A percentile compares a stretch with the other conserved stretches of the same genome.
Evolutionary conservation across 2,888 invertebrate species (phyloP).

Genomic region (Meta bourneti): DNA sequence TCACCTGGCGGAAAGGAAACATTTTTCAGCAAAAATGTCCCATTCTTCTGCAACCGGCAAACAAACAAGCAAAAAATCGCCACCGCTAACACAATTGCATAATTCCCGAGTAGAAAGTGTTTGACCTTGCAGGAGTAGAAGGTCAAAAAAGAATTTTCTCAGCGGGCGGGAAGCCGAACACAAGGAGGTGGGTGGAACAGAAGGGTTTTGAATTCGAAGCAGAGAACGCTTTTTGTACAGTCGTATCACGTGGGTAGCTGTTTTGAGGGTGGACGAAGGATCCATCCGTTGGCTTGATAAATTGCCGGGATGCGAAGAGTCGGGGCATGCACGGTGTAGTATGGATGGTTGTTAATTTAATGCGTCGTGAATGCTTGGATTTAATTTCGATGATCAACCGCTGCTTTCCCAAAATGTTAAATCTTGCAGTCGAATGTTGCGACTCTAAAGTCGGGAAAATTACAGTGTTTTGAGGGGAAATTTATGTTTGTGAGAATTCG

Average conservation of each 20-base stretch:
- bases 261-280: conserved; percentile 41
- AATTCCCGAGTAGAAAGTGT: conserved; percentile 66
- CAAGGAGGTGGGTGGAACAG: conserved; percentile 34
- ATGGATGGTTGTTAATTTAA: neutral
- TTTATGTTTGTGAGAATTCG: too few relatives aligned
- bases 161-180: conserved; percentile 36
- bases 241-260: conserved; percentile 31
- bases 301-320: conserved; percentile 16
- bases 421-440: too few relatives aligned
- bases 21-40: conserved; percentile 12
- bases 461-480: too few relatives aligned
- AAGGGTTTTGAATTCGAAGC: conserved; percentile 53
- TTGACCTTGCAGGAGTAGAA: conserved; percentile 66
- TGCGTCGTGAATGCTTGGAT: neutral
- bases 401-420: too few relatives aligned
- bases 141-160: conserved; percentile 48
- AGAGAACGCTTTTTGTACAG: conserved; percentile 28
- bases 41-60: conserved; percentile 7
- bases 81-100: conserved; percentile 74
- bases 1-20: neutral
- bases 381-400: neutral
- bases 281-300: conserved; percentile 32
- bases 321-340: too few relatives aligned
- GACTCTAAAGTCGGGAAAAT: too few relatives aligned
- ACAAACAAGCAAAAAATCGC: conserved; percentile 15